Conservation (phyloP, 2,113 vertebrate genomes). For the Mixornis gularis region DNA sequence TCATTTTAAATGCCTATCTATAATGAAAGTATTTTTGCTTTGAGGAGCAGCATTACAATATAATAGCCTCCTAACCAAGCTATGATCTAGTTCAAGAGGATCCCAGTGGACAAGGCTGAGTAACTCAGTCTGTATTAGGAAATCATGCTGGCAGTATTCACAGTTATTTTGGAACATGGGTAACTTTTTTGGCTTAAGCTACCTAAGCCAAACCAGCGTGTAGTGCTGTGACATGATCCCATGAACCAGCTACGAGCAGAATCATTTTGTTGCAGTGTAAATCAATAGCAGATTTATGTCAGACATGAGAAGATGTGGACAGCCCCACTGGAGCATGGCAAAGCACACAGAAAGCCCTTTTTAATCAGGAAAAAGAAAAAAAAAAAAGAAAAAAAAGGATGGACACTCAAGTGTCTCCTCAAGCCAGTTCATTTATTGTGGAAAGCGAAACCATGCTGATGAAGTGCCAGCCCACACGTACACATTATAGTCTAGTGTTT, state of each 20-base stretch:
- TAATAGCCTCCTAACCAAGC: neutral
- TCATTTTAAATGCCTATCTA: neutral
- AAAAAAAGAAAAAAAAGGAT: neutral
- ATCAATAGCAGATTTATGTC: neutral
- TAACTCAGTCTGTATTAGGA: neutral
- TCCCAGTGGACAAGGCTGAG: neutral
- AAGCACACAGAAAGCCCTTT: neutral
- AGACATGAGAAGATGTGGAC: neutral
- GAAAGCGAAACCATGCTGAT: neutral
- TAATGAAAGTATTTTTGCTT: neutral
- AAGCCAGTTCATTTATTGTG: neutral
- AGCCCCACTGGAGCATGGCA: neutral
- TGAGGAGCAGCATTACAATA: neutral
- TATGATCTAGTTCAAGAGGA: neutral
- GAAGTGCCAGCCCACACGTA: neutral
- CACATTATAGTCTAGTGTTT: neutral
- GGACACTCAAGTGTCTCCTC: neutral
- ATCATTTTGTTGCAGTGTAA: neutral
- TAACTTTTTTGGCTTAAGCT: neutral
- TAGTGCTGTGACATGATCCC: neutral
- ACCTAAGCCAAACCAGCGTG: neutral
- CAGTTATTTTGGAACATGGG: neutral
- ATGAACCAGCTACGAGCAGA: rapidly evolving
- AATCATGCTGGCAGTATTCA: neutral
- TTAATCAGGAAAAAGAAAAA: neutral